phyloP scores from a whole-genome alignment of 2,888 invertebrate species.

The Argynnis bischoffii region DNA sequence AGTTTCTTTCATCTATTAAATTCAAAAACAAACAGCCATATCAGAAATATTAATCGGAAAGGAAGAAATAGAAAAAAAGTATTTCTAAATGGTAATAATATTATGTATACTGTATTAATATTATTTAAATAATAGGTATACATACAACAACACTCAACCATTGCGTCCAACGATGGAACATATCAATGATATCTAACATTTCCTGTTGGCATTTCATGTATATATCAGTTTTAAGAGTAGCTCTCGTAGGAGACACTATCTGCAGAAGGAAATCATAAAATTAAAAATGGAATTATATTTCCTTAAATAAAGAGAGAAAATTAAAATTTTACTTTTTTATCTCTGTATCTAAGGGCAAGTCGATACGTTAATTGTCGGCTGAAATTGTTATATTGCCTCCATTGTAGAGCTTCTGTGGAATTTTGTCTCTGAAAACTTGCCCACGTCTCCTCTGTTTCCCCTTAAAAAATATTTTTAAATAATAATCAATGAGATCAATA shows the following conservation, averaged over 20 bases:
- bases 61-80: neutral
- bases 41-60: neutral
- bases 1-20: conserved; percentile 60
- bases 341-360: conserved; percentile 59
- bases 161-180: conserved; percentile 69
- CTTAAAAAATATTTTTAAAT: conserved; percentile 35
- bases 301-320: neutral
- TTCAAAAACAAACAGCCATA: conserved; percentile 32
- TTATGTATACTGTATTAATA: conserved; percentile 1
- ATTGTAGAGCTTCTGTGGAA: conserved; percentile 64
- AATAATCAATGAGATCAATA: neutral
- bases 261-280: conserved; percentile 38
- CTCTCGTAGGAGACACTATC: conserved; percentile 63
- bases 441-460: conserved; percentile 55
- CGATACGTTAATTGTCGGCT: conserved; percentile 61
- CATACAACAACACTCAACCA: conserved; percentile 67
- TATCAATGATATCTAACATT: conserved; percentile 65
- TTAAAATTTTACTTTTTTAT: conserved; percentile 58
- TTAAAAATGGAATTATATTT: neutral
- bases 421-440: conserved; percentile 55
- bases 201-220: conserved; percentile 62
- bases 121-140: conserved; percentile 28
- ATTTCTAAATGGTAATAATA: neutral
- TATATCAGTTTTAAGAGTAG: conserved; percentile 55
- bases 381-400: conserved; percentile 72